phyloP scores from a whole-genome alignment of 2,888 invertebrate species.

The Mimumesa dahlbomi region DNA sequence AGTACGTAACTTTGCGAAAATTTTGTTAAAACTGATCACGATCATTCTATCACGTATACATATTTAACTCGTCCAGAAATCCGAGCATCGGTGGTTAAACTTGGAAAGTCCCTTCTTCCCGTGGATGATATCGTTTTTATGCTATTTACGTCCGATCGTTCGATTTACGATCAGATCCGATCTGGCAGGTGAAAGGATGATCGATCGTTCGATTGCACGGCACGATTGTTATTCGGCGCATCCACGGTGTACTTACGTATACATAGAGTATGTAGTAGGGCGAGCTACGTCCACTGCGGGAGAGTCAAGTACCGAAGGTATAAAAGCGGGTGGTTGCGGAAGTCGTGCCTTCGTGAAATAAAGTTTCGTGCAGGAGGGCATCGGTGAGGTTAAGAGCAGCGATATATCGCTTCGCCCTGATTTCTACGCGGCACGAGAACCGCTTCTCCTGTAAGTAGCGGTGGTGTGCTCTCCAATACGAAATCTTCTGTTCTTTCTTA shows the following conservation, averaged over 20 bases:
- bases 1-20: too few species aligned
- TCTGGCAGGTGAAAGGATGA: constrained; percentile 13
- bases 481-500: constrained; percentile 23
- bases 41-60: background rate
- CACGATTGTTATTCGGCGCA: constrained; percentile 19
- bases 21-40: background rate
- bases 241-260: constrained; percentile 12
- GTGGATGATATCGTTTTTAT: background rate
- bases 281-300: constrained; percentile 44
- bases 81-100: too few species aligned
- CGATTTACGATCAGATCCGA: background rate
- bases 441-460: constrained; percentile 16
- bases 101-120: background rate
- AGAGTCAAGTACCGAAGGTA: constrained; percentile 13
- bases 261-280: too few species aligned
- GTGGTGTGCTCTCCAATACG: constrained; percentile 3
- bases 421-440: constrained; percentile 45
- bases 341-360: constrained; percentile 33
- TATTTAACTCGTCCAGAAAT: too few species aligned
- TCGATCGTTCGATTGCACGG: constrained; percentile 3
- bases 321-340: constrained; percentile 41
- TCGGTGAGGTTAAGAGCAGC: constrained; percentile 24
- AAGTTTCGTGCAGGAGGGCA: constrained; percentile 34
- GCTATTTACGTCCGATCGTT: background rate
- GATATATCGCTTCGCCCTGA: constrained; percentile 53